Conservation (phyloP, 1,140 invertebrate genomes). For the Ceratoteleas bidentatus region DNA sequence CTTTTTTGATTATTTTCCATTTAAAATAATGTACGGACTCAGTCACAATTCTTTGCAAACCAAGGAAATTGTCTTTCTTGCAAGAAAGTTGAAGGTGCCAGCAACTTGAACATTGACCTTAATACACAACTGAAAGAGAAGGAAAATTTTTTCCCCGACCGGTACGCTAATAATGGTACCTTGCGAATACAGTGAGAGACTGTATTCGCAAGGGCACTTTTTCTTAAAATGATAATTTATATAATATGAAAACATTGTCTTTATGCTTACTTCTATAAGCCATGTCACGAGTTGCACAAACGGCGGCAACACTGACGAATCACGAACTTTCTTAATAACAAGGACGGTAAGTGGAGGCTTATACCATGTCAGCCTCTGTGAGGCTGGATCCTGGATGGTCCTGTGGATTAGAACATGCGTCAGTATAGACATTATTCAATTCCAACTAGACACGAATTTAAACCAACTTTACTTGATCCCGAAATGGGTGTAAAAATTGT, state of each 20-base stretch:
- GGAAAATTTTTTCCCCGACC: background rate
- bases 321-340: conserved; percentile 97
- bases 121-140: conserved; percentile 24
- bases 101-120: conserved; percentile 42
- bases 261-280: conserved; percentile 90
- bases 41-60: background rate
- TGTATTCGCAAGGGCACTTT: conserved; percentile 44
- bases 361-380: conserved; percentile 97
- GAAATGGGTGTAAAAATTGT: too few species aligned
- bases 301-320: conserved; percentile 92
- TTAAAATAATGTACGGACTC: background rate
- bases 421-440: conserved; percentile 10
- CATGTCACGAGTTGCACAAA: conserved; percentile 97
- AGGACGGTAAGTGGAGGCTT: conserved; percentile 96
- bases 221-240: conserved; percentile 41
- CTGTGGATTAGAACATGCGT: conserved; percentile 82
- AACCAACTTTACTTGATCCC: background rate
- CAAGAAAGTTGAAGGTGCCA: conserved; percentile 12
- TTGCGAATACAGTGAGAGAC: too few species aligned
- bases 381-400: conserved; percentile 98
- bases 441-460: background rate
- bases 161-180: conserved; percentile 36
- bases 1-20: background rate
- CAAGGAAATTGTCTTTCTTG: background rate
- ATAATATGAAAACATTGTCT: conserved; percentile 52